Evolutionary conservation across 30 jellyfish, hydroid and myxozoan species (phyloP), one percentile per base, ranked within the genome.

Genomic region (Sanderia malayensis): DNA sequence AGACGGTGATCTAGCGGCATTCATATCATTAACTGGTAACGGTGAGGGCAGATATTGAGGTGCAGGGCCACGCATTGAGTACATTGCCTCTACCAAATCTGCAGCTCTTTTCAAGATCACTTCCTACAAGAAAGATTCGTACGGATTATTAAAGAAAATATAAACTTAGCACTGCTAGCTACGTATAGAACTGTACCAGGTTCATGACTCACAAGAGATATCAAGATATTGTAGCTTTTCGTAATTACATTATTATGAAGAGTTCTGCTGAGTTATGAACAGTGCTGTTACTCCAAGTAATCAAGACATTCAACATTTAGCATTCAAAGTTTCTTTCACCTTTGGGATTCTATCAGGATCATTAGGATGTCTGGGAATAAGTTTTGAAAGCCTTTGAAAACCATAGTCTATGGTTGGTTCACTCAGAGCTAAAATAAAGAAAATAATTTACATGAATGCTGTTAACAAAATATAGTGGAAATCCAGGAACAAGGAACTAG

Each of bases 321-420:
- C n/a, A n/a, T 9, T 15, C 49, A 15, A 49, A 6, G 17, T 21
- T 4, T n/a, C 8, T 52, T 4, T 52, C 73, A 92, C 98, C 93
- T 92, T 92, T 22, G 98, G 88, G 23, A 92, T 49, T 58, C 92
- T 79, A 17, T 77, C 95, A 9, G 93, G 95, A 64, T 92, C 98
- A 31, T 87, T 86, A 22, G 96, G 96, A 66, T 92, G 96, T 58
- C 96, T 72, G 53, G 98, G 98, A 28, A 92, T 49, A 31, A 92
- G 85, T 34, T 74, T 84, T 3, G 95, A 62, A 2, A 92, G 62
- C n/a, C 98, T 62, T 57, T 85, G 95, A 53, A 92, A 92, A n/a
- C 96, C 96, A 44, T 79, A 65, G 26, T 92, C 98, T 44, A 92
- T 85, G 44, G 96, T 69, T 26, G 96, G 96, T 9, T 92, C 98